Percentiles rank a stretch among this genome's conserved stretches.
These are phyloP conservation scores for Perizoma flavofasciatum DNA, from an alignment of 2,888 invertebrate species.

Conservation along the genomic window DNA sequence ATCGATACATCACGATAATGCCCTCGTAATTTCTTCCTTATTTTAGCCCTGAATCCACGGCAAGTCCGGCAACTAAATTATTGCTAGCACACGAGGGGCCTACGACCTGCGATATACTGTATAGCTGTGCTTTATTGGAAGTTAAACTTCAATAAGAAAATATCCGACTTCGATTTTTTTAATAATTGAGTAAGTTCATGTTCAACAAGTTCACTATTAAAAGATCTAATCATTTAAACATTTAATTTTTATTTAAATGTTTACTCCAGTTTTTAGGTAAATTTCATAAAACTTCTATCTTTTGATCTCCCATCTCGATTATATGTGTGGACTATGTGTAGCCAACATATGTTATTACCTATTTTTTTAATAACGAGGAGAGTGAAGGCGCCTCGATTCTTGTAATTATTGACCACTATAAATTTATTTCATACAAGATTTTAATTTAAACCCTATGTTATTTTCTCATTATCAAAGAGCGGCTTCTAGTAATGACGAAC, in stretches of 20 bases:
- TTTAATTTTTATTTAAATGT: not conserved
- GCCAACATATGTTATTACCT: conserved; percentile 22
- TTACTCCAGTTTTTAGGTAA: conserved; percentile 6
- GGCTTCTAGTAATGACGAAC: conserved; percentile 35
- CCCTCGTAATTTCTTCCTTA: conserved; percentile 32
- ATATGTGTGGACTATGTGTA: conserved; percentile 16
- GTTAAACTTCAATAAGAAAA: conserved; percentile 3
- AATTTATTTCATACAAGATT: conserved; percentile 53
- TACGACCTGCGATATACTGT: conserved; percentile 9
- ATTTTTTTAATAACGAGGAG: conserved; percentile 36
- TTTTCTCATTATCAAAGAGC: conserved; percentile 52
- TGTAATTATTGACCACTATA: conserved; percentile 49
- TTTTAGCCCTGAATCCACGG: conserved; percentile 17
- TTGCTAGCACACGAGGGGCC: conserved; percentile 15
- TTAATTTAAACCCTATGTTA: conserved; percentile 55
- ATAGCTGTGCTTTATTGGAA: conserved; percentile 5
- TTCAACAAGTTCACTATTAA: too few relatives aligned
- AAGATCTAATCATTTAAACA: too few relatives aligned
- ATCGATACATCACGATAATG: conserved; percentile 30
- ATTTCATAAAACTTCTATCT: conserved; percentile 1
- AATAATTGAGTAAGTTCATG: conserved; percentile 1
- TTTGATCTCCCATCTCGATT: conserved; percentile 7
- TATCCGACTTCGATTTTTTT: not conserved
- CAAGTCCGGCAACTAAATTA: conserved; percentile 20
- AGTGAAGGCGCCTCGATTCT: conserved; percentile 37